These are phyloP conservation scores for Pardalotus punctatus DNA, from an alignment of 2,113 vertebrate genomes.

Conservation along the genomic window DNA sequence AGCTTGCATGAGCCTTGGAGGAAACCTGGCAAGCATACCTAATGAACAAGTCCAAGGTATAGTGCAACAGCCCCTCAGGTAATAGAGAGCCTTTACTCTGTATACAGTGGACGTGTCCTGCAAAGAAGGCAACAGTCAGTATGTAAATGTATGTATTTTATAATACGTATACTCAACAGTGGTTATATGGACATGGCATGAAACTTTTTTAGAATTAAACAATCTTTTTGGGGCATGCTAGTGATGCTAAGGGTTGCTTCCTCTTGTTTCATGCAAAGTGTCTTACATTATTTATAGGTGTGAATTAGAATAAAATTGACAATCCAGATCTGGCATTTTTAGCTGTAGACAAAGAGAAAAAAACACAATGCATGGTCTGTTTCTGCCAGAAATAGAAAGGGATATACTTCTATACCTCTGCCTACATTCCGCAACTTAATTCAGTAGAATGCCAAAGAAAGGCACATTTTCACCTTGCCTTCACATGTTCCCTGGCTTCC, in stretches of 20 bases:
- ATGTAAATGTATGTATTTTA: not conserved
- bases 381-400: not conserved
- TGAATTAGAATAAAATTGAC: not conserved
- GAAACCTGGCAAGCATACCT: constrained; percentile 82
- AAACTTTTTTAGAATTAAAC: not conserved
- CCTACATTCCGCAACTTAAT: not conserved
- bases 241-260: not conserved
- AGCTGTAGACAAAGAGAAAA: not conserved
- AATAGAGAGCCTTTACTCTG: not conserved
- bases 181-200: not conserved
- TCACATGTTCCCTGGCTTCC: not conserved
- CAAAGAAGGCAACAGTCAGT: not conserved
- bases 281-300: not conserved
- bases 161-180: not conserved
- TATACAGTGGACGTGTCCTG: not conserved
- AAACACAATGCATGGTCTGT: not conserved
- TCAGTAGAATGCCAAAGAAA: not conserved
- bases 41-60: constrained; percentile 83
- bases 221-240: not conserved
- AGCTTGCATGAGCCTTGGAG: constrained; percentile 75
- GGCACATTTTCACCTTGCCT: not conserved
- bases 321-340: not conserved
- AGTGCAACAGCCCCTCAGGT: not conserved
- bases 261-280: not conserved
- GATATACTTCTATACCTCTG: not conserved